A percentile compares a stretch with the other conserved stretches of the same genome.
Evolutionary conservation across 2,888 invertebrate species (phyloP).

Genomic region (Caenorhabditis japonica): DNA sequence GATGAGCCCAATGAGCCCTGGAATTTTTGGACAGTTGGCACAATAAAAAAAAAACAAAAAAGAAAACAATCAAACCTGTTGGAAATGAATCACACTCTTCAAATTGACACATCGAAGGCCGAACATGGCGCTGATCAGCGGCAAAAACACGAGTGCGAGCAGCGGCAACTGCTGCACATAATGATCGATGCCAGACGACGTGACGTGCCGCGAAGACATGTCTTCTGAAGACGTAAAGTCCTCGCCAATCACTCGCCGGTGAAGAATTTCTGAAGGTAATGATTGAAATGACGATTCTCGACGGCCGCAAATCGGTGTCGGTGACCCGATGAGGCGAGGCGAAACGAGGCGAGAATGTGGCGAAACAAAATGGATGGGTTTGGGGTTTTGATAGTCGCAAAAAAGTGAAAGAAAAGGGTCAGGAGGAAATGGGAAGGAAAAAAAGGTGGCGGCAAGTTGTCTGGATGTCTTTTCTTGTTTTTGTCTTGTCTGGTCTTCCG

Average conservation of each 20-base stretch:
- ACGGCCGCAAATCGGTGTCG: too few relatives aligned
- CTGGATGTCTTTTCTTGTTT: too few relatives aligned
- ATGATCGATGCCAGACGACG: conserved; percentile 32
- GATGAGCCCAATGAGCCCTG: conserved; percentile 62
- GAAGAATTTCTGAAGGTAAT: neutral
- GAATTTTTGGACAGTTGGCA: too few relatives aligned
- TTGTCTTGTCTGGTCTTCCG: too few relatives aligned
- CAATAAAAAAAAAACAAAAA: too few relatives aligned
- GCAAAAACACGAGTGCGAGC: conserved; percentile 52
- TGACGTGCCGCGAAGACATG: conserved; percentile 27
- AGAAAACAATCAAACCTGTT: conserved; percentile 45
- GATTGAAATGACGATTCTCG: neutral
- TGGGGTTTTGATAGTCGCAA: neutral
- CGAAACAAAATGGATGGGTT: conserved; percentile 9
- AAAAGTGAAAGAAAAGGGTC: neutral
- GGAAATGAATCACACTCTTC: conserved; percentile 61
- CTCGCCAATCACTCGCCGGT: too few relatives aligned
- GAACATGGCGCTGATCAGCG: conserved; percentile 54
- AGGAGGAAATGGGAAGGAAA: neutral
- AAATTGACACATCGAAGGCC: conserved; percentile 52
- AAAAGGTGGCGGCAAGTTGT: too few relatives aligned
- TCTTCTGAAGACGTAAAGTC: conserved; percentile 49
- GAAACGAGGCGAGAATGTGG: conserved; percentile 12
- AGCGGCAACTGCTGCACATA: conserved; percentile 57
- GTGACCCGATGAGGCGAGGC: conserved; percentile 32